phyloP scores from a whole-genome alignment of 2,888 invertebrate species.

The Acleris literana region DNA sequence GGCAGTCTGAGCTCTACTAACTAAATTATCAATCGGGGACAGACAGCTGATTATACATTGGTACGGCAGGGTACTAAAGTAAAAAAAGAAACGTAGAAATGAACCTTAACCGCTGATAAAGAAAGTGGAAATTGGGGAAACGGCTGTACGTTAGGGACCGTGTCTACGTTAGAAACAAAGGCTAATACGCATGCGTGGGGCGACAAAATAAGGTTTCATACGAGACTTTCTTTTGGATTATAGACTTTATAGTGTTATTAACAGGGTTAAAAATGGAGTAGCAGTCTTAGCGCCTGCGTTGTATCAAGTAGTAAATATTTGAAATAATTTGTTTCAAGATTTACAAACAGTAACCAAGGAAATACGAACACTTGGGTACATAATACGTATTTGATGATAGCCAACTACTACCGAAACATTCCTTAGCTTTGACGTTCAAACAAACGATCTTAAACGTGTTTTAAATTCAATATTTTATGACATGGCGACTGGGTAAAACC shows the following conservation, averaged over 20 bases:
- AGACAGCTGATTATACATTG: slow-evolving; percentile 78
- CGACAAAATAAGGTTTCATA: slow-evolving; percentile 57
- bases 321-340: slow-evolving; percentile 64
- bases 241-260: slow-evolving; percentile 45
- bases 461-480: slow-evolving; percentile 3
- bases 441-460: slow-evolving; percentile 1
- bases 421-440: slow-evolving; percentile 1
- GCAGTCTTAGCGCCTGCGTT: slow-evolving; percentile 58
- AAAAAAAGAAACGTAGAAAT: slow-evolving; percentile 49
- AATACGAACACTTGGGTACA: slow-evolving; percentile 57
- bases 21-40: slow-evolving; percentile 78
- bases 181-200: slow-evolving; percentile 71
- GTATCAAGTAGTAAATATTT: slow-evolving; percentile 59
- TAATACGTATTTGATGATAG: slow-evolving; percentile 45
- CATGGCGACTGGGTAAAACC: slow-evolving; percentile 18
- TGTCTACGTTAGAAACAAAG: slow-evolving; percentile 58
- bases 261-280: slow-evolving; percentile 44
- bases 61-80: slow-evolving; percentile 61
- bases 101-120: slow-evolving; percentile 57
- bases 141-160: slow-evolving; percentile 48
- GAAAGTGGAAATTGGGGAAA: slow-evolving; percentile 59
- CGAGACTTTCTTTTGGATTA: slow-evolving; percentile 40
- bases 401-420: slow-evolving; percentile 25
- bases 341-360: slow-evolving; percentile 64
- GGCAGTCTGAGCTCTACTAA: slow-evolving; percentile 63